Evolutionary conservation across 2,113 vertebrate species (phyloP).

Genomic region (Steatornis caripensis): DNA sequence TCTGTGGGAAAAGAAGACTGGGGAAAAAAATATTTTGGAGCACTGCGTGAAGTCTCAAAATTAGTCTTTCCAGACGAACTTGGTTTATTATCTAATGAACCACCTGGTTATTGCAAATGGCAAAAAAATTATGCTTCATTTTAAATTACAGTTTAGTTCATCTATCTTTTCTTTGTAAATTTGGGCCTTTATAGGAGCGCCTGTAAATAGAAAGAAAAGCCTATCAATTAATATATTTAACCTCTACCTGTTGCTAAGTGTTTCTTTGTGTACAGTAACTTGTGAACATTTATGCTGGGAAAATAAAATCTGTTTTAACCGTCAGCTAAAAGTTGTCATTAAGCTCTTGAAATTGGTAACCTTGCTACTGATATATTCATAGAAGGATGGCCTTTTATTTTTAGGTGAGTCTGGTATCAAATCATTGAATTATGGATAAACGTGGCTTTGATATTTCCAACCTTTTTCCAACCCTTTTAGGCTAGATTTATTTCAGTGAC

Average conservation of each 20-base stretch:
- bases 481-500: constrained; percentile 38
- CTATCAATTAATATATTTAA: not conserved
- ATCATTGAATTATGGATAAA: constrained; percentile 24
- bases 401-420: constrained; percentile 9
- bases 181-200: not conserved
- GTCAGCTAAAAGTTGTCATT: not conserved
- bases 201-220: not conserved
- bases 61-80: not conserved
- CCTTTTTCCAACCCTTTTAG: not conserved
- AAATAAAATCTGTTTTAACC: not conserved
- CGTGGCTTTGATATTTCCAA: constrained; percentile 16
- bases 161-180: not conserved
- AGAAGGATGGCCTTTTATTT: constrained; percentile 15
- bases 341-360: constrained; percentile 33
- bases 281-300: not conserved
- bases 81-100: not conserved
- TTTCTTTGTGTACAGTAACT: not conserved
- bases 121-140: not conserved
- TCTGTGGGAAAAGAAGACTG: not conserved
- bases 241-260: not conserved
- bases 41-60: not conserved
- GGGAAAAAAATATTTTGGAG: not conserved
- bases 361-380: not conserved
- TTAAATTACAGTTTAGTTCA: not conserved
- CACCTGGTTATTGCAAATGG: not conserved